Base-by-base conservation (phyloP, 2,888 invertebrate species). In the Adelognathus sp. region DNA sequence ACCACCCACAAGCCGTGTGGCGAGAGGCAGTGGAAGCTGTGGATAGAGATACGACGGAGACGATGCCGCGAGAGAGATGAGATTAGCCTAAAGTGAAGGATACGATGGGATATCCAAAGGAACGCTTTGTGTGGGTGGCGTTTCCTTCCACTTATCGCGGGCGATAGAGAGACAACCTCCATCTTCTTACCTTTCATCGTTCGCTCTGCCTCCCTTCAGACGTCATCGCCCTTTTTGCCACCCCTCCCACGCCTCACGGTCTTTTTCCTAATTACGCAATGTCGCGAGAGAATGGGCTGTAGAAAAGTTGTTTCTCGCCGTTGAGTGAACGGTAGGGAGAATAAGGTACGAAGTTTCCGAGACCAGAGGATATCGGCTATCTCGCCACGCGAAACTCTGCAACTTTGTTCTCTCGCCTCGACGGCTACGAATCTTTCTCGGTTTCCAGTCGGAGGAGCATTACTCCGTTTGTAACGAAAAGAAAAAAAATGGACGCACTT, bases 401-500 rank as follows among this genome's bases (percentile, higher is more conserved):
- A 31, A 63, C 29, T 63, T 54, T 54, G 76, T 79, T 75, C 72
- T 83, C 80, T 79, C 82, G 66, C 66, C 63, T 69, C 74, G 80
- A 76, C 80, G 82, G 50, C 50, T 78, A 69, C 71, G 50, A 66
- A 66, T n/a, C 21, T 80, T 79, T 75, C 79, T 82, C 81, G 71
- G 56, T 56, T 79, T n/a, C n/a, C n/a, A n/a, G n/a, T n/a, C n/a
- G 82, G 79, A 82, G 82, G 24, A 80, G 77, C 58, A 71, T 79
- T 76, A 77, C 70, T 77, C 79, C 74, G 61, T 50, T 72, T 63
- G 52, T 76, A 56, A 6, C 64, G 79, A 75, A 79, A 81, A 72
- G 56, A n/a, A n/a, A n/a, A n/a, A n/a, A 61, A 11, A 36, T 61
- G 7, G 52, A 41, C 50, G 75, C 31, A 31, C 31, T 60, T 44